Evolutionary conservation across 2,113 vertebrate genomes (phyloP).

Genomic region (Plecotus auritus): DNA sequence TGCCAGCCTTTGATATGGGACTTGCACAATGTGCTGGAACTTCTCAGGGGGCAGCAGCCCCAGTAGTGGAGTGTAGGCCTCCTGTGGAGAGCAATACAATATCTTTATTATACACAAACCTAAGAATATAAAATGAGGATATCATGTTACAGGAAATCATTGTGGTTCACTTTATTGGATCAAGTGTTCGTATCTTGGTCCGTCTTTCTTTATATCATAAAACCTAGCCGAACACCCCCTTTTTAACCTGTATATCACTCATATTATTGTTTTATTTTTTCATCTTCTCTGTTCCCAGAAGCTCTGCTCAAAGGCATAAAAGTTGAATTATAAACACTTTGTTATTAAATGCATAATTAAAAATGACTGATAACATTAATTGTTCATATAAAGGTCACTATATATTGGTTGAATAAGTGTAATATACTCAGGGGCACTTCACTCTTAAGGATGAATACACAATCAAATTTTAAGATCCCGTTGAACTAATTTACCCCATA

Average conservation of each 20-base stretch:
- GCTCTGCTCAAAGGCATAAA: neutral
- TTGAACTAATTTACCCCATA: neutral
- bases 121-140: neutral
- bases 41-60: conserved; percentile 83
- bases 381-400: neutral
- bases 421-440: neutral
- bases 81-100: neutral
- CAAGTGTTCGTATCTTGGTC: neutral
- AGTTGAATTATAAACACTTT: neutral
- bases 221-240: neutral
- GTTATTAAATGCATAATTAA: neutral
- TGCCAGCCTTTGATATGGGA: conserved; percentile 93
- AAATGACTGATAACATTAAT: neutral
- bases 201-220: neutral
- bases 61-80: too few relatives aligned
- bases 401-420: neutral
- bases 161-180: neutral
- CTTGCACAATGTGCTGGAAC: conserved; percentile 95
- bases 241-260: neutral
- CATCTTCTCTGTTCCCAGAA: neutral
- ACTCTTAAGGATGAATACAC: neutral
- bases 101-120: neutral
- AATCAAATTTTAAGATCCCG: neutral
- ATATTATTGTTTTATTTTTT: neutral
- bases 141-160: neutral